Conservation (phyloP, 2,888 invertebrate genomes). For the Euspilapteryx auroguttella region DNA sequence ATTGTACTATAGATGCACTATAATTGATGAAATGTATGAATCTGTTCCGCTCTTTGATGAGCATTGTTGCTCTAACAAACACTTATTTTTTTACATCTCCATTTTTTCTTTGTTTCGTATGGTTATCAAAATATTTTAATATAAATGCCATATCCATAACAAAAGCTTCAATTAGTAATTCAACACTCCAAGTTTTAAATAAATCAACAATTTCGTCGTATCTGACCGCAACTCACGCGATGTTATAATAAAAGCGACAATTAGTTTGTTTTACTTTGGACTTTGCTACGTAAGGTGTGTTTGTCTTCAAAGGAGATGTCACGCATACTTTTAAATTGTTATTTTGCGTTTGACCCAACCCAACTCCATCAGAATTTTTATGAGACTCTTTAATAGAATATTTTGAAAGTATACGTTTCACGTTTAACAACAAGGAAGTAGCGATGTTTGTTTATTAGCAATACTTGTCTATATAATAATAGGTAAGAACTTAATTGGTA, state of each 20-base stretch:
- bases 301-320: conserved; percentile 38
- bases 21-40: no score
- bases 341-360: conserved; percentile 25
- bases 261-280: conserved; percentile 45
- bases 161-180: neutral
- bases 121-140: neutral
- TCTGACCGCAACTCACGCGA: conserved; percentile 40
- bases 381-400: neutral
- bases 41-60: no score
- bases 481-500: no score
- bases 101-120: no score
- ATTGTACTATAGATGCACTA: no score
- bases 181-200: neutral
- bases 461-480: no score
- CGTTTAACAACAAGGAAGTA: no score
- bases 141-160: neutral
- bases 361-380: conserved; percentile 5
- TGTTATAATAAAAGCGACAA: conserved; percentile 47
- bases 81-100: no score
- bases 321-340: conserved; percentile 21
- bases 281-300: conserved; percentile 28
- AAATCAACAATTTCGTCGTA: conserved; percentile 28
- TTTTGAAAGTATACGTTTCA: no score
- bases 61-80: no score
- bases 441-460: no score